phyloP scores from a whole-genome alignment of 53 echinoderm and acorn worm genomes.

The Luidia sarsii region DNA sequence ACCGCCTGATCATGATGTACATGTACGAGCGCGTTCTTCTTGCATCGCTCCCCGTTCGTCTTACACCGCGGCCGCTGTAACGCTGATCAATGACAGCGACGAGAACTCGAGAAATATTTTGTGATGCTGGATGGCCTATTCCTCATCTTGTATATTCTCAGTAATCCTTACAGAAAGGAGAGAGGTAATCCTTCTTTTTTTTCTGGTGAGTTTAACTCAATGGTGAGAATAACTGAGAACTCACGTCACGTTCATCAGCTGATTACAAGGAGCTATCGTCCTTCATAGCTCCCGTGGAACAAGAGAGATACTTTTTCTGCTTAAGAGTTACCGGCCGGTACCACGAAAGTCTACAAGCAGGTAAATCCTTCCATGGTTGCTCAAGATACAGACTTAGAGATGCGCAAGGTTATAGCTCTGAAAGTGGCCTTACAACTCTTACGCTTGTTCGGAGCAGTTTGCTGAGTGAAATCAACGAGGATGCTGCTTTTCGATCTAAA shows the following conservation, averaged over 20 bases:
- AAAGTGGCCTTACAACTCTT: background rate
- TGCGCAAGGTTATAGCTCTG: background rate
- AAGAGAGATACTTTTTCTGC: conserved; percentile 21
- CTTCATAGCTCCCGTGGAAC: background rate
- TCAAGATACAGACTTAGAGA: conserved; percentile 11
- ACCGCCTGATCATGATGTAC: no score
- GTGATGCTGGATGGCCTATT: background rate
- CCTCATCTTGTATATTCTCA: background rate
- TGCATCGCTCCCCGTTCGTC: no score
- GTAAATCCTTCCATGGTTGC: background rate
- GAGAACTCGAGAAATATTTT: background rate
- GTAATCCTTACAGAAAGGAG: conserved; percentile 25
- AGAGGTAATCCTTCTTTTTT: background rate
- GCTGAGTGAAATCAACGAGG: background rate
- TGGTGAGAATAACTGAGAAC: conserved; percentile 23
- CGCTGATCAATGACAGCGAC: background rate
- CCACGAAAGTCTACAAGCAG: background rate
- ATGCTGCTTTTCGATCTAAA: background rate
- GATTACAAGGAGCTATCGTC: conserved; percentile 7
- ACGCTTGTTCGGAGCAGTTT: background rate
- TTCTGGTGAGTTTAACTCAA: background rate
- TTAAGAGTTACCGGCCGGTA: background rate
- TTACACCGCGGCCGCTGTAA: no score
- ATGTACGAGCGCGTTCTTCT: no score
- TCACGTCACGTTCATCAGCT: background rate